Evolutionary conservation across 2,888 invertebrate species (phyloP), one percentile per base, ranked within the genome.

Genomic region (Lasioglossum villosulum): DNA sequence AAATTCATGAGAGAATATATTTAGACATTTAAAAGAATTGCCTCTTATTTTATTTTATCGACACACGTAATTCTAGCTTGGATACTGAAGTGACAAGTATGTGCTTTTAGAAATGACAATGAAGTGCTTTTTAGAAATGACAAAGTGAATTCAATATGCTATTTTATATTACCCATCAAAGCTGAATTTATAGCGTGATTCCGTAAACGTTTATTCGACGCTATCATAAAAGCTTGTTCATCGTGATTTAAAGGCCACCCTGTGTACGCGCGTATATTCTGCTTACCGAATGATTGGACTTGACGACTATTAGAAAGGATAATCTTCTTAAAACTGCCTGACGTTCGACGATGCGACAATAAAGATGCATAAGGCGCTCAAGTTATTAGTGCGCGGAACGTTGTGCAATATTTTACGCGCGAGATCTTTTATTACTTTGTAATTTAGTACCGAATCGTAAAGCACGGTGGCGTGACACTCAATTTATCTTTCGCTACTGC

Each of bases 281-380:
- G 42, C 48, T 77, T 37, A 52, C 48, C n/a, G 68, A 48, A 68
- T 52, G 79, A n/a, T 30, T 30, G 79, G 59, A 37, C 37, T 30
- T 42, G 10, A 42, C 52, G 39, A 68, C 52, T 27, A 30, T n/a
- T 45, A 56, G 30, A n/a, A 34, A 68, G 48, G 27, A 48, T 68
- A 76, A 76, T 68, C 75, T 23, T 39, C 63, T 63, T 14, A 30
- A 48, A 48, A 37, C 19, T 48, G 34, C 48, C 66, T 27, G 23
- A 56, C n/a, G 76, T 48, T 68, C 48, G 39, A 27, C 27, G 63
- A 14, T 16, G 37, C 45, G 19, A 52, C 66, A 1, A 48, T 42
- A 66, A 66, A 66, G 66, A 66, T 34, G 66, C 23, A 4, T 42
- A 42, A 19, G 14, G 6, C 39, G 42, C n/a, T 30, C 12, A 10